Base-by-base conservation (phyloP, 2,113 vertebrate species). In the Pelecanoides urinatrix region DNA sequence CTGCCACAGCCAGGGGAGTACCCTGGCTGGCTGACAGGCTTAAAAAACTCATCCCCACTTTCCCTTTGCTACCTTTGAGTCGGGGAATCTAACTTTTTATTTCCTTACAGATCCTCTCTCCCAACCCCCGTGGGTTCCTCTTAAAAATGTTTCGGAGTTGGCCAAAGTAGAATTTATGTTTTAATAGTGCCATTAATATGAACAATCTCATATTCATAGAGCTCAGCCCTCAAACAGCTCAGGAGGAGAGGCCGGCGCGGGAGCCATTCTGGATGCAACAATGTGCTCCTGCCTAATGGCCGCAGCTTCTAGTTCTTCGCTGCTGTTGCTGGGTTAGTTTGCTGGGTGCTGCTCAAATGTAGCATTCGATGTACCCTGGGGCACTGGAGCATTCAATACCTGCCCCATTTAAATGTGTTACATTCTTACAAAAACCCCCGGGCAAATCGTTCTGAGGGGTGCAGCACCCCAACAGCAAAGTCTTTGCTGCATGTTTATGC, bases 351-450 rank as follows among this genome's bases (percentile, higher is more conserved):
- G 44, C 68, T 53, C n/a, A 42, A 50, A 58, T 0, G 2, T 21
- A 40, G 53, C 1, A 0, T 18, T 16, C 11, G 4, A 6, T 0
- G 3, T 27, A 72, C 23, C 18, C 56, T 22, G 23, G 18, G 55
- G 78, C 14, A 68, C 86, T 14, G 27, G 14, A n/a, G 20, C 16
- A 38, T 26, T 58, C 42, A 27, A 14, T 5, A 53, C 4, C 23
- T 18, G 34, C 49, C 21, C 49, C n/a, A 25, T 44, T 78, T 61
- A 66, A 90, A 79, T 0, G 0, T 6, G 34, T 30, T 74, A 18
- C 36, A 15, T 40, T 56, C 67, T 45, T 36, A 49, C 9, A 52
- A 55, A 52, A 71, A 32, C 34, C 62, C 42, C 25, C 2, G 1
- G 40, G 86, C 71, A 26, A 49, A 83, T 50, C 8, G 16, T 59